Base-by-base conservation (phyloP, 2,797 vertebrate genomes). In the Acropternis orthonyx region DNA sequence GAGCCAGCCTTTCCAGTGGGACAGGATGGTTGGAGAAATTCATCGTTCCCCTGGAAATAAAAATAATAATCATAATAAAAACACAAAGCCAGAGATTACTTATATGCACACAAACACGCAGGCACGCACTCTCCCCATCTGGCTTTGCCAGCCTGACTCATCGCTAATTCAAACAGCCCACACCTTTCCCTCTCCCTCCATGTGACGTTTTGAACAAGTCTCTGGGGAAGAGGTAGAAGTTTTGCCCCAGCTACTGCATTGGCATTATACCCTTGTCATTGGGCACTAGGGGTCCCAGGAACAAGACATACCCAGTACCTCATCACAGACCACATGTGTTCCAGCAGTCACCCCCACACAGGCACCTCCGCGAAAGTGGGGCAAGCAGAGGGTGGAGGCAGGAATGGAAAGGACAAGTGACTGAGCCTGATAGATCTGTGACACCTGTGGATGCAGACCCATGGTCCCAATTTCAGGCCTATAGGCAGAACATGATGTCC, bases 1-100 rank as follows among this genome's bases (percentile, higher is more conserved):
- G 86, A 97, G 93, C 97, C 95, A 96, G 97, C 94, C 94, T 95
- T 96, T 96, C 97, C 95, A 89, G 96, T 97, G 96, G 74, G 93
- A 95, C 97, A 0, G 92, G 97, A 97, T 96, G 95, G 95, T 93
- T 96, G 91, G 90, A 96, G 96, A 94, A 94, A 95, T 96, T 96
- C 89, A 96, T 96, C 87, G 93, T 96, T 95, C 93, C 95, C 95
- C 91, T 96, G 96, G 95, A 96, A 96, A 96, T 96, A 95, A 96
- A 97, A 96, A 96, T 96, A 96, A 96, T 96, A 96, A 96, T 96
- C 95, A 96, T 96, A 96, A 96, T 96, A 96, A 96, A 96, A 96
- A 95, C 95, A 96, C 95, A 96, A 96, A 95, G 94, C 95, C 94
- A 94, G 94, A 93, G 95, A 97, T 95, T 96, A 93, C 91, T 92